Evolutionary conservation across 2,113 vertebrate genomes (phyloP).

Genomic region (Chloropsis hardwickii): DNA sequence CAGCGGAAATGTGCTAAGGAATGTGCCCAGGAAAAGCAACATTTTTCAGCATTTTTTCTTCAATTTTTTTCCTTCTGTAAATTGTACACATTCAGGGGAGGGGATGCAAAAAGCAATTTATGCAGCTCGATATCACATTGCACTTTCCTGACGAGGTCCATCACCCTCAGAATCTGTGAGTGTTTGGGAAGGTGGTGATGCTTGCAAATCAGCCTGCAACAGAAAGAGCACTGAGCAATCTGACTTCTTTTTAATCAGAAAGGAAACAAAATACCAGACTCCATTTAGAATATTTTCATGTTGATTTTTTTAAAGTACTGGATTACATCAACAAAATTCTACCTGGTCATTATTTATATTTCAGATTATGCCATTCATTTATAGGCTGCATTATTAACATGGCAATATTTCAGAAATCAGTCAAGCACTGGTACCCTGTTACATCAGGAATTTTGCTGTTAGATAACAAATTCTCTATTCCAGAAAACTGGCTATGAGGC

Average conservation of each 20-base stretch:
- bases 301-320: neutral
- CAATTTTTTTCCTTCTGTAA: neutral
- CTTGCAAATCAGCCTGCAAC: constrained; percentile 51
- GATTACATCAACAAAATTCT: neutral
- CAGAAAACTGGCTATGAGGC: neutral
- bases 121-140: constrained; percentile 18
- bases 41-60: constrained; percentile 25
- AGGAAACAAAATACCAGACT: neutral
- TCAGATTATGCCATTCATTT: neutral
- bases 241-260: neutral
- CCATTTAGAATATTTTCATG: neutral
- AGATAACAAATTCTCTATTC: neutral
- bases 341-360: neutral
- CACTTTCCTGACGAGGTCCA: constrained; percentile 15
- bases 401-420: neutral
- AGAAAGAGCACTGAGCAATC: neutral
- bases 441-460: neutral
- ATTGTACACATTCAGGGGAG: neutral
- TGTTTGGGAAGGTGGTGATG: constrained; percentile 24
- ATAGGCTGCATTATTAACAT: neutral
- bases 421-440: neutral
- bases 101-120: constrained; percentile 32
- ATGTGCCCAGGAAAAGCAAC: neutral
- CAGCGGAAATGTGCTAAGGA: constrained; percentile 21
- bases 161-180: constrained; percentile 44